Percentiles rank a stretch among this genome's conserved stretches.
Evolutionary conservation across 2,888 invertebrate species (phyloP).

Genomic region (Rhimphoctona megacephalus): DNA sequence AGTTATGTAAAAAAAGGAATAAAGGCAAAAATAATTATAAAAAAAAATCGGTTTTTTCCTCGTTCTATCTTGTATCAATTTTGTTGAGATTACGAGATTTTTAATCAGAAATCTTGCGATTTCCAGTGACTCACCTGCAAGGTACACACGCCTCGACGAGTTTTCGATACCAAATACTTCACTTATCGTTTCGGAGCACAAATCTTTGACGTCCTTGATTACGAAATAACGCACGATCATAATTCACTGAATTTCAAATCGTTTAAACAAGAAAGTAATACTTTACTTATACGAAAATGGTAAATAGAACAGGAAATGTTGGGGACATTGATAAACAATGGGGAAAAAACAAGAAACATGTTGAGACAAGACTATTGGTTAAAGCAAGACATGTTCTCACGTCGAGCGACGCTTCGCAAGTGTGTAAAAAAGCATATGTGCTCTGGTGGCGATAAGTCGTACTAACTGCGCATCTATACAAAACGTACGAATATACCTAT

Average conservation of each 20-base stretch:
- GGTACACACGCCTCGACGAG: background rate
- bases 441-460: constrained; percentile 39
- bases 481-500: too few species aligned
- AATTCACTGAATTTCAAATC: background rate
- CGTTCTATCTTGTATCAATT: background rate
- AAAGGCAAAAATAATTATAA: background rate
- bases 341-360: background rate
- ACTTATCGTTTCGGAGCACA: constrained; percentile 13
- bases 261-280: background rate
- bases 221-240: constrained; percentile 14
- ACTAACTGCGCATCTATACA: background rate
- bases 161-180: constrained; percentile 1
- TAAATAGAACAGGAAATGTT: background rate
- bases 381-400: constrained; percentile 17
- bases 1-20: background rate
- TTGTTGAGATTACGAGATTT: background rate
- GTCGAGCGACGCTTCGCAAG: constrained; percentile 51
- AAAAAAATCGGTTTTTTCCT: background rate
- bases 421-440: constrained; percentile 45
- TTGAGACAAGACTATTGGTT: background rate
- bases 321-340: background rate
- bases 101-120: constrained; percentile 11
- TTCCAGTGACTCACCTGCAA: constrained; percentile 32
- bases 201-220: constrained; percentile 4
- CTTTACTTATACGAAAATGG: too few species aligned